A percentile compares a stretch with the other conserved stretches of the same genome.
phyloP scores from a whole-genome alignment of 2,797 vertebrate genomes.

The Tympanoctomys barrerae region DNA sequence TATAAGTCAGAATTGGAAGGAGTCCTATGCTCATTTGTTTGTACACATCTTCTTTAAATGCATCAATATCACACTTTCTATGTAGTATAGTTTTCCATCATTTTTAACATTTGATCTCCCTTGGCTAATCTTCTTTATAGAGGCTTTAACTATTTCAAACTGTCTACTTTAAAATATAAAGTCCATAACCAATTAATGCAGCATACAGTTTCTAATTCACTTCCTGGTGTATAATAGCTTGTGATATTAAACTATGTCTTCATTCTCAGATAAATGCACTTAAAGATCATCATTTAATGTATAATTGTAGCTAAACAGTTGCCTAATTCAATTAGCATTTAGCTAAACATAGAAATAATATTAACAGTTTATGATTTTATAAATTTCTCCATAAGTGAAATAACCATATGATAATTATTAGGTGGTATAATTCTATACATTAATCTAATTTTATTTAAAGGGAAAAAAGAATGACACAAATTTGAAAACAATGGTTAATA shows the following conservation, averaged over 20 bases:
- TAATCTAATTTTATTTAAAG: background rate
- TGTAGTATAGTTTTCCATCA: background rate
- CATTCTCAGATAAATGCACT: background rate
- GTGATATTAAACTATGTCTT: background rate
- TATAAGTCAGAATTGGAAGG: background rate
- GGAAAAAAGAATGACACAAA: too few relatives aligned
- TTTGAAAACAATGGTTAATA: too few relatives aligned
- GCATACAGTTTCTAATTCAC: background rate
- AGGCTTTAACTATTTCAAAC: background rate
- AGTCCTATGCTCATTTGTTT: background rate
- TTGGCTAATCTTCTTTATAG: background rate
- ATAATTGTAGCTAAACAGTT: background rate
- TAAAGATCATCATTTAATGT: background rate
- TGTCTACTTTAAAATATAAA: slow-evolving; percentile 11
- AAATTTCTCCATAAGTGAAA: background rate
- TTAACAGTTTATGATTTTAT: background rate
- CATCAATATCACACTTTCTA: background rate
- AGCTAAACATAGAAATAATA: background rate
- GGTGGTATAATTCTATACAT: background rate
- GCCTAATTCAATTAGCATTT: background rate
- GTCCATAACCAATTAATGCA: background rate
- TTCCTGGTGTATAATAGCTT: background rate
- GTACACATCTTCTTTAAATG: background rate
- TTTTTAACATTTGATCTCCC: background rate
- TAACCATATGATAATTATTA: background rate